Evolutionary conservation across 2,888 invertebrate species (phyloP), one percentile per base, ranked within the genome.

Genomic region (Himalopsyche anomala): DNA sequence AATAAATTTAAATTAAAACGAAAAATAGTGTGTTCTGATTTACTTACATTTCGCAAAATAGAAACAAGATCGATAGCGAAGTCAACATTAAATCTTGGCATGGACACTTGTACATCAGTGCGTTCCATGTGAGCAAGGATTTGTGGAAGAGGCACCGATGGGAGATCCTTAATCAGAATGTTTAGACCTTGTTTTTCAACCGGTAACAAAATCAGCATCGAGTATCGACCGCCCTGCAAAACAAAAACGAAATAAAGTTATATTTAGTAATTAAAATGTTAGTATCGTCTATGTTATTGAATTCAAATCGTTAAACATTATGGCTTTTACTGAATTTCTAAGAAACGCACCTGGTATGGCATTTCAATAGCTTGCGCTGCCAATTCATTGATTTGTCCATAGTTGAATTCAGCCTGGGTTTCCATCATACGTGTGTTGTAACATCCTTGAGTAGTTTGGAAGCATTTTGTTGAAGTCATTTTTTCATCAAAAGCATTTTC

Each of bases 181-280:
- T 92, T 89, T 0, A 94, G 90, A 5, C 93, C 93, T 19, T 93
- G 91, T n/a, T 91, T 91, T 38, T 93, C 92, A 45, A 91, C 91
- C 0, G 96, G 96, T 9, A 95, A 91, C 4, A 96, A 88, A 15
- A 95, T 90, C 79, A 95, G 89, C 95, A 96, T 95, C 0, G 95
- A 94, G 89, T 94, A 94, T 86, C 93, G 93, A 0, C 91, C 92
- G 89, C 94, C 94, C 95, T 95, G 91, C 28, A 92, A 90, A 80
- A 83, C 56, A 45, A 42, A 54, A 45, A n/a, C n/a, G 11, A 17
- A 74, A 28, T 28, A 28, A 28, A 28, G 15, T 82, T 82, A 74
- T 62, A 19, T 38, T 36, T 74, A 38, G n/a, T 28, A 28, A 28
- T 28, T 28, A 0, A 28, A 28, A 28, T 28, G 28, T 28, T 28